Conservation (phyloP, 2,888 invertebrate genomes). For the Scrobipalpa costella region DNA sequence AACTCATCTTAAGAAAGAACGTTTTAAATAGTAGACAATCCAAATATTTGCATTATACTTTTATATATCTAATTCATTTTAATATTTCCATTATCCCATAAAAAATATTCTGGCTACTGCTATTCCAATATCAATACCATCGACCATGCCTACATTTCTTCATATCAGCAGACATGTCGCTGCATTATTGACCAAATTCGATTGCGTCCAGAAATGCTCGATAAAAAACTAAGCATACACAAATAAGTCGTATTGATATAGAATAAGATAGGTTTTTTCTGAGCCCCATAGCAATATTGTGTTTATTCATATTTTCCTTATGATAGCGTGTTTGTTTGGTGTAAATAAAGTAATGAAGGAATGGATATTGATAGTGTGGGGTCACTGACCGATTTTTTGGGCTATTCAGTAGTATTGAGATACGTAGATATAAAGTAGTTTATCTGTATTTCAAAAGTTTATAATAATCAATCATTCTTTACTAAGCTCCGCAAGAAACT, state of each 20-base stretch:
- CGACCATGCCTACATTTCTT: slow-evolving; percentile 17
- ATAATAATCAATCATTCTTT: not conserved
- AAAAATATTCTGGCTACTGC: not conserved
- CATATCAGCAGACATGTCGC: slow-evolving; percentile 28
- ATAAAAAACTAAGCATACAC: slow-evolving; percentile 24
- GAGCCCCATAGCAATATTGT: slow-evolving; percentile 55
- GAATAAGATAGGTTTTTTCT: slow-evolving; percentile 57
- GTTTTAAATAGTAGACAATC: too few relatives aligned
- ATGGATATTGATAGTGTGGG: slow-evolving; percentile 55
- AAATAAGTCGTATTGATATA: slow-evolving; percentile 10
- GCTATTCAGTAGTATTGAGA: not conserved
- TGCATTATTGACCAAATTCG: slow-evolving; percentile 30
- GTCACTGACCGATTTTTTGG: slow-evolving; percentile 51
- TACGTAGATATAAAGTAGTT: not conserved
- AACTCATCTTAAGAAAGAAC: too few relatives aligned
- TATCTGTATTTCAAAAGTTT: slow-evolving; percentile 3
- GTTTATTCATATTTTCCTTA: slow-evolving; percentile 60
- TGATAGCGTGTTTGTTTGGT: slow-evolving; percentile 70
- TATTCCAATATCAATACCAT: slow-evolving; percentile 14
- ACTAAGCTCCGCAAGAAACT: too few relatives aligned
- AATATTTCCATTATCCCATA: too few relatives aligned
- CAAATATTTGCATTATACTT: too few relatives aligned
- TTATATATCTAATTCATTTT: too few relatives aligned
- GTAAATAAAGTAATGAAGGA: slow-evolving; percentile 70
- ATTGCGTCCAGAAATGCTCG: slow-evolving; percentile 27